phyloP scores from a whole-genome alignment of 2,888 invertebrate genomes.

The Drosophila percnosoma region DNA sequence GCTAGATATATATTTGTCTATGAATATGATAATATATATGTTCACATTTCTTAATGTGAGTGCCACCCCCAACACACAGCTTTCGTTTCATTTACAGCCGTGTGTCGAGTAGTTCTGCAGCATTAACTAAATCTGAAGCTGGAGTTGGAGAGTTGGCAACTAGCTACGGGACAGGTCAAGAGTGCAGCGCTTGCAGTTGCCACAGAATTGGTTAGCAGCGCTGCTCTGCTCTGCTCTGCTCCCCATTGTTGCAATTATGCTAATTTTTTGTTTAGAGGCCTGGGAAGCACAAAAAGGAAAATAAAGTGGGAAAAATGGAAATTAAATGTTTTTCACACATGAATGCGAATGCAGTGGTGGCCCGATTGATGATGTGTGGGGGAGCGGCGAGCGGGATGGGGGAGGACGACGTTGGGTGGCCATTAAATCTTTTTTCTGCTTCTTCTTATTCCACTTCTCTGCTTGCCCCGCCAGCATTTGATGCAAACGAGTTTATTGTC shows the following conservation, averaged over 20 bases:
- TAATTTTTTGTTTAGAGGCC: conserved; percentile 41
- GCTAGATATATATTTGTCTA: not conserved
- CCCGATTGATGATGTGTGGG: not conserved
- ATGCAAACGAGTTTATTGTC: conserved; percentile 68
- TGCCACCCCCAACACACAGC: conserved; percentile 6
- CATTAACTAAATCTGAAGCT: not conserved
- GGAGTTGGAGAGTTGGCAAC: conserved; percentile 9
- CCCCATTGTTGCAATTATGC: conserved; percentile 59
- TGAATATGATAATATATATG: not conserved
- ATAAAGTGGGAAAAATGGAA: conserved; percentile 62
- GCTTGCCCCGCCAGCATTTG: conserved; percentile 34
- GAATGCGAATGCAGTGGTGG: conserved; percentile 69
- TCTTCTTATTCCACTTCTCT: conserved; percentile 15
- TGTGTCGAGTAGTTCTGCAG: not conserved
- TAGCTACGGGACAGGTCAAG: conserved; percentile 39
- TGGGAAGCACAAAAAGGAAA: conserved; percentile 43
- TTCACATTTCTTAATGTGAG: not conserved
- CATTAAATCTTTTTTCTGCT: conserved; percentile 46
- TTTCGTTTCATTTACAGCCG: not conserved
- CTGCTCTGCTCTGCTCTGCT: conserved; percentile 16
- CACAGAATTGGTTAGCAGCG: conserved; percentile 37
- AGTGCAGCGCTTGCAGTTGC: conserved; percentile 30
- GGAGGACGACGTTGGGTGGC: conserved; percentile 21
- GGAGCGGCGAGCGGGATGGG: not conserved
- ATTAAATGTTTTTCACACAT: conserved; percentile 76